phyloP scores from a whole-genome alignment of 2,888 invertebrate genomes.

The Laothoe populi region DNA sequence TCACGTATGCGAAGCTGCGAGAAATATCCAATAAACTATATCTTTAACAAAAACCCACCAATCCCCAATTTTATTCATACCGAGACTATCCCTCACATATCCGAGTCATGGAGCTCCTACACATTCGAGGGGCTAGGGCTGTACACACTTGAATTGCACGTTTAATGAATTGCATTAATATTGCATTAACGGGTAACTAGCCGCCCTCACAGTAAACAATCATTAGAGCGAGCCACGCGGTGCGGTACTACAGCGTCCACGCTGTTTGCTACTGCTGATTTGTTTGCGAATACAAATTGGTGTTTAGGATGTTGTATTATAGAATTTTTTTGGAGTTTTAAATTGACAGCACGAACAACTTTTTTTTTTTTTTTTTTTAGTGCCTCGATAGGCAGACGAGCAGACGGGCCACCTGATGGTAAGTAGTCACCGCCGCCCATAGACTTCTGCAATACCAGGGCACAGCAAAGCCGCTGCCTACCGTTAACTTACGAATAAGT shows the following conservation, averaged over 20 bases:
- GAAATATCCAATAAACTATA: too few relatives aligned
- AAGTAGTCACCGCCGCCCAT: too few relatives aligned
- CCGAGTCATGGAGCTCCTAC: background rate
- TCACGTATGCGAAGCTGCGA: too few relatives aligned
- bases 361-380: background rate
- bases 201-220: slow-evolving; percentile 76
- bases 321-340: background rate
- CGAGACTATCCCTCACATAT: background rate
- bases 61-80: background rate
- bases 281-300: slow-evolving; percentile 83
- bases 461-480: too few relatives aligned
- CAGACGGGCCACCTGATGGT: too few relatives aligned
- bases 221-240: slow-evolving; percentile 63
- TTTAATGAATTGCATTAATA: slow-evolving; percentile 86
- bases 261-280: slow-evolving; percentile 71
- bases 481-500: too few relatives aligned
- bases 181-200: slow-evolving; percentile 82
- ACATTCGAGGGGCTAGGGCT: slow-evolving; percentile 25
- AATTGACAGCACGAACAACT: background rate
- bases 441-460: too few relatives aligned
- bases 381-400: background rate
- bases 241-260: slow-evolving; percentile 38
- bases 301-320: slow-evolving; percentile 55
- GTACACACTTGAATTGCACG: slow-evolving; percentile 68
- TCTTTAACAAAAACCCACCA: background rate